Evolutionary conservation across 2,888 invertebrate species (phyloP), one percentile per base, ranked within the genome.

Genomic region (Lamproptera curius): DNA sequence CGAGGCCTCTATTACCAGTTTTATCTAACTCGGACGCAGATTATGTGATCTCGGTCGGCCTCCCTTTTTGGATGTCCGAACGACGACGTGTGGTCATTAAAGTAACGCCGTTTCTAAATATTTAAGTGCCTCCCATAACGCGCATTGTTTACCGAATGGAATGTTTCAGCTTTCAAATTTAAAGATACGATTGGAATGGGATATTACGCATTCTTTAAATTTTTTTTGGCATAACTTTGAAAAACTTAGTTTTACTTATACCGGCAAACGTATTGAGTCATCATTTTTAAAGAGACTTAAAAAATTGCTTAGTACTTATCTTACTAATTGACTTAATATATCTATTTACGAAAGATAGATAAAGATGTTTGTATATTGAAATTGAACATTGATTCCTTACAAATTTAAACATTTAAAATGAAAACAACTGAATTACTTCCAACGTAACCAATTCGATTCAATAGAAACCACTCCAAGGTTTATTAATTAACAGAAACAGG

Each of bases 11-110:
- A 77, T 80, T 81, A 74, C 76, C 76, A 68, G 70, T 73, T 82
- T 83, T 82, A 84, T 83, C 83, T 78, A 75, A 73, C 67, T 81
- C 75, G 81, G 72, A 80, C 80, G 76, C 75, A 77, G 73, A 75
- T 80, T 79, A 82, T 76, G 80, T 80, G 79, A 76, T 73, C 75
- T 77, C 73, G 71, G 74, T 65, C 75, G 75, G 73, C 59, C 65
- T 58, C 56, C 58, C 57, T 68, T 73, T 75, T 58, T n/a, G n/a
- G n/a, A 65, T 56, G 49, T 59, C 63, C 53, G 59, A 55, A 61
- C 67, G 65, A 70, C 62, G 68, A 69, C 57, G 58, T 66, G 64
- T 62, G 59, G 61, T 62, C 62, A 61, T 69, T 65, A 63, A 42
- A 50, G 45, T 58, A 60, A 62, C 55, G 42, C 48, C 46, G 14